Conservation (phyloP, 2,888 invertebrate genomes). For the Cantharis rustica region DNA sequence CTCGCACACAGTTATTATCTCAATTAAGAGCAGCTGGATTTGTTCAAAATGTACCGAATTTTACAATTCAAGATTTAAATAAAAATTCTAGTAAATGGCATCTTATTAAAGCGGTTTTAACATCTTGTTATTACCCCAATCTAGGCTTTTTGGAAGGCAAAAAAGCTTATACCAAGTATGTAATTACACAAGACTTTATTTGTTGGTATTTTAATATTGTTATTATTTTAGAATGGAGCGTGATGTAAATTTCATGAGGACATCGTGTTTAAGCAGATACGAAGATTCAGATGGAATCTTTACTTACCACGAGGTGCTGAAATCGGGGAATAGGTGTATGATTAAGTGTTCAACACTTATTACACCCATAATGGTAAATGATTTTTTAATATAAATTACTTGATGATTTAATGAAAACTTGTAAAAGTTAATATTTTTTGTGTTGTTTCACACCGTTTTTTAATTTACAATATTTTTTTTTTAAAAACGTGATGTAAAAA, state of each 20-base stretch:
- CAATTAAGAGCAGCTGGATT: conserved; percentile 79
- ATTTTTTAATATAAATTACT: no score
- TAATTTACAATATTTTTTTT: no score
- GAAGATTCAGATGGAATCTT: conserved; percentile 48
- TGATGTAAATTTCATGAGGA: conserved; percentile 65
- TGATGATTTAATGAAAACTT: no score
- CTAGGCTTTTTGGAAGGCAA: conserved; percentile 63
- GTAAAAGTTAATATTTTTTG: no score
- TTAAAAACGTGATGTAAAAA: no score
- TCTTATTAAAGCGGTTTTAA: conserved; percentile 86
- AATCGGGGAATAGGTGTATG: conserved; percentile 70
- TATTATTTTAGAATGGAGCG: conserved; percentile 61
- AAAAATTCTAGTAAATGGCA: conserved; percentile 85
- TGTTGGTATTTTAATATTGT: neutral
- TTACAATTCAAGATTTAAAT: conserved; percentile 80
- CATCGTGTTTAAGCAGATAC: conserved; percentile 62
- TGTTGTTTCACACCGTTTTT: no score
- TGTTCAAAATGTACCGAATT: conserved; percentile 65
- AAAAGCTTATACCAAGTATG: neutral
- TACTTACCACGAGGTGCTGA: conserved; percentile 83
- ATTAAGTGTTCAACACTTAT: conserved; percentile 81
- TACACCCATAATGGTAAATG: conserved; percentile 73
- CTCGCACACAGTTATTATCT: conserved; percentile 81
- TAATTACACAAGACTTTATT: neutral
- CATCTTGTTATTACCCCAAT: conserved; percentile 90